A percentile compares a stretch with the other conserved stretches of the same genome.
phyloP scores from a whole-genome alignment of 2,888 invertebrate genomes.

The Malacosoma neustria region DNA sequence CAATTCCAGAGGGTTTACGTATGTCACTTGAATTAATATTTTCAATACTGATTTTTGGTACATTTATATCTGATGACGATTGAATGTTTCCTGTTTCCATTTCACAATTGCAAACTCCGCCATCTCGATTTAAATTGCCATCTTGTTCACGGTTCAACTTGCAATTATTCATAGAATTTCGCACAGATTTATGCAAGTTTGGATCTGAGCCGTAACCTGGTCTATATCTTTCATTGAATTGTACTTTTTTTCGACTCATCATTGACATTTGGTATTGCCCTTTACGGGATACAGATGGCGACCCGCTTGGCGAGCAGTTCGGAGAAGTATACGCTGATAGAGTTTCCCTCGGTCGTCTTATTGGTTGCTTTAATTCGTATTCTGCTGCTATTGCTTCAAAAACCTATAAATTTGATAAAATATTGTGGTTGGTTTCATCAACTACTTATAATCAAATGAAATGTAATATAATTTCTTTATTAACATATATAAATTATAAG shows the following conservation, averaged over 20 bases:
- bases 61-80: not conserved
- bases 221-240: constrained; percentile 37
- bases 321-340: constrained; percentile 45
- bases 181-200: constrained; percentile 39
- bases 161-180: no score
- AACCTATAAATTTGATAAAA: constrained; percentile 50
- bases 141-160: no score
- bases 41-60: constrained; percentile 5
- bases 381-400: constrained; percentile 65
- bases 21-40: constrained; percentile 4
- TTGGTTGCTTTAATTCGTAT: constrained; percentile 50
- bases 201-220: constrained; percentile 50
- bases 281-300: constrained; percentile 37
- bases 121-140: constrained; percentile 5
- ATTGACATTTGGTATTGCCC: constrained; percentile 56
- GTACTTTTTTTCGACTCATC: constrained; percentile 47
- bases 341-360: constrained; percentile 28
- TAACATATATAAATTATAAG: no score
- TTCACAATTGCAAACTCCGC: not conserved
- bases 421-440: no score
- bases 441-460: no score
- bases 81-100: not conserved
- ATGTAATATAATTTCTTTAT: no score
- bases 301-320: constrained; percentile 39
- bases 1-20: constrained; percentile 18